Evolutionary conservation across 2,888 invertebrate species (phyloP), one percentile per base, ranked within the genome.

Genomic region (Synanthedon formicaeformis): DNA sequence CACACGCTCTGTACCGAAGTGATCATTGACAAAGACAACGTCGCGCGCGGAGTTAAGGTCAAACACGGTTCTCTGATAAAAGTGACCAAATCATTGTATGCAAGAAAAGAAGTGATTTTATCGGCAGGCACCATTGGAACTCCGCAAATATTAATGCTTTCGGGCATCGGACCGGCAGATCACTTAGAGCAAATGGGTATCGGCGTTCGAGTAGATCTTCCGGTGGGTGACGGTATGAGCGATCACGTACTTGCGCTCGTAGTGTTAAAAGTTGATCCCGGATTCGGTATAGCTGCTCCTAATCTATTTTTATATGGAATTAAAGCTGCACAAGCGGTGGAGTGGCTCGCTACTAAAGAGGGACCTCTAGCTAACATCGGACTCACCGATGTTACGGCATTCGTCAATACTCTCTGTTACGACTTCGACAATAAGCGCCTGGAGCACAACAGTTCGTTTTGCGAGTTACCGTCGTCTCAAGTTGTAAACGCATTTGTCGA

Each of bases 61-160:
- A 50, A 61, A 2, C 62, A 62, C 18, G 57, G 54, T 0, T 50
- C 56, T 8, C 12, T 51, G 0, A 34, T 50, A 6, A 50, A 50
- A 50, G 12, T 8, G 4, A 55, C 53, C 1, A 49, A 11, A 4
- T 58, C 50, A 0, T 16, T 80, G 1, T 75, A 61, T 53, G 78
- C 74, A 0, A 62, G 55, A 4, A 65, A 60, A 13, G 82, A 81
- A 57, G 75, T 83, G 0, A 67, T 83, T 5, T 57, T 83, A 11
- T 71, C 76, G 40, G 80, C 82, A 0, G 83, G 83, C 0, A 54
- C 80, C 0, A 56, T 81, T 1, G 77, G 67, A 0, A 75, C 76
- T 1, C 72, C 82, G 8, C 78, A 81, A 45, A 65, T 83, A 53
- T 54, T 83, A 51, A 66, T 78, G 77, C 54, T 74, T 23, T 83